Evolutionary conservation across 2,888 invertebrate species (phyloP).

Genomic region (Erebia epiphron): DNA sequence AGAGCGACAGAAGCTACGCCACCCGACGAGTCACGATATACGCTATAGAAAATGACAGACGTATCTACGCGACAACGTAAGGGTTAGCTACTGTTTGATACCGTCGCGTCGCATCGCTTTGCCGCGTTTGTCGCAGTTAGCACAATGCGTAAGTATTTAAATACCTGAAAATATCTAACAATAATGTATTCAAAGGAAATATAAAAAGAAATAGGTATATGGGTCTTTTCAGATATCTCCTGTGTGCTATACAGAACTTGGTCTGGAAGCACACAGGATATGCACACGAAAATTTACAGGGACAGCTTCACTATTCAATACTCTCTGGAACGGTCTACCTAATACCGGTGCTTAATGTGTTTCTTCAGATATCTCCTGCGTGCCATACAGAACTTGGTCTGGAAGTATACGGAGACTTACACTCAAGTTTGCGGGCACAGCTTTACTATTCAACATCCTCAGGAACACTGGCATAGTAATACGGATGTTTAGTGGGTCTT

Average conservation of each 20-base stretch:
- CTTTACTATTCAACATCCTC: constrained; percentile 20
- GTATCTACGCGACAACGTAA: no score
- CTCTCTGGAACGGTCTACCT: background rate
- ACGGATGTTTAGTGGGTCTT: constrained; percentile 3
- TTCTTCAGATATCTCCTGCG: constrained; percentile 36
- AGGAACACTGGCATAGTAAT: background rate
- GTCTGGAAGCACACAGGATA: constrained; percentile 49
- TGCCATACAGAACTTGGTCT: constrained; percentile 47
- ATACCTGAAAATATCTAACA: no score
- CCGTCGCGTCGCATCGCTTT: no score
- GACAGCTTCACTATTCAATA: constrained; percentile 42
- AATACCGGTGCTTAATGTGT: background rate
- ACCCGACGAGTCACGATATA: no score
- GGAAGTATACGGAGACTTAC: constrained; percentile 48
- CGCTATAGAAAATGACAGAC: no score
- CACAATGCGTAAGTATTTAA: no score
- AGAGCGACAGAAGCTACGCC: no score
- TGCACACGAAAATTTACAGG: constrained; percentile 51
- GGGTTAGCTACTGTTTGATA: no score
- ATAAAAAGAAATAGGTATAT: background rate
- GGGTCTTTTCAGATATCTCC: constrained; percentile 33
- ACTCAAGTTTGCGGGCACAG: constrained; percentile 53
- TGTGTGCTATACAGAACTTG: constrained; percentile 45
- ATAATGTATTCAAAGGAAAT: no score
- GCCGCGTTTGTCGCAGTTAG: no score